These are phyloP conservation scores for Lycaon pictus DNA, from an alignment of 2,113 vertebrate species.

Conservation along the genomic window DNA sequence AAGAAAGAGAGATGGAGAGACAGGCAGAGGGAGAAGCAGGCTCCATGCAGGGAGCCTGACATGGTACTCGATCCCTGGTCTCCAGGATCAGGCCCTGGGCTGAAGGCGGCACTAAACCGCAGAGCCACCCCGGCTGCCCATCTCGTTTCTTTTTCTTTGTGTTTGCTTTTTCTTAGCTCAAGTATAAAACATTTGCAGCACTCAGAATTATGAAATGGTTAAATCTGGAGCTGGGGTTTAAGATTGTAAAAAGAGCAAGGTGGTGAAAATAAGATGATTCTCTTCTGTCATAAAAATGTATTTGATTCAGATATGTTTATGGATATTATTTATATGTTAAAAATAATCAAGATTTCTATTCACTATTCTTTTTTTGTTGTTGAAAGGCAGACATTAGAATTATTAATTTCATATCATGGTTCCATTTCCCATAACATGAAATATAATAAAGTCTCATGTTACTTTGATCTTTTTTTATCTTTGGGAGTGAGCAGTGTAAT, in stretches of 20 bases:
- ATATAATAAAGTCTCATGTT: background rate
- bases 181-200: background rate
- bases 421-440: background rate
- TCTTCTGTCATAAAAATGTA: background rate
- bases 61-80: too few species aligned
- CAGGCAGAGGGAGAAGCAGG: too few species aligned
- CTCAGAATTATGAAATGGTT: background rate
- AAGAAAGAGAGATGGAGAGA: too few species aligned
- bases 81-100: too few species aligned
- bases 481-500: background rate
- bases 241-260: background rate
- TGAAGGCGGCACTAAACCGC: too few species aligned
- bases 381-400: background rate
- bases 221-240: background rate
- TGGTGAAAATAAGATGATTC: background rate
- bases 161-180: constrained; percentile 7
- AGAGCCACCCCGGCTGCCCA: too few species aligned
- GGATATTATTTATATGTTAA: background rate
- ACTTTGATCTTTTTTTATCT: background rate
- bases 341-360: background rate
- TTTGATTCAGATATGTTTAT: background rate
- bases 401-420: background rate
- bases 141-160: background rate
- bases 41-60: too few species aligned
- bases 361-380: background rate